Evolutionary conservation across 2,888 invertebrate genomes (phyloP), one percentile per base, ranked within the genome.

Genomic region (Eupithecia centaureata): DNA sequence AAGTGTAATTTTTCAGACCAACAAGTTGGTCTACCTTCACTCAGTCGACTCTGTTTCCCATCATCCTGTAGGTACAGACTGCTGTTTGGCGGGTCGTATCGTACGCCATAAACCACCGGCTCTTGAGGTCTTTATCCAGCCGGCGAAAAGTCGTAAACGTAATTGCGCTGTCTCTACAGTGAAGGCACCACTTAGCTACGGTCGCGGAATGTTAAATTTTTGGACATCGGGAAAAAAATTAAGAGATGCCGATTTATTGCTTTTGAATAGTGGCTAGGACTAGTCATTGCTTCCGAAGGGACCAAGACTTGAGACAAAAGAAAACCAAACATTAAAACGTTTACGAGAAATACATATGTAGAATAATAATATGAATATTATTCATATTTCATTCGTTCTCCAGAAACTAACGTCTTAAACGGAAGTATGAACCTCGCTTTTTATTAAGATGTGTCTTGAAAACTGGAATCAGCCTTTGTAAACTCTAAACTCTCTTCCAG

Each of bases 111-210:
- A 61, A 68, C 22, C 64, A 25, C 32, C 13, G 42, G 18, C 10
- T 27, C 15, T 15, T 5, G 52, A 28, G 28, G 27, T 32, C 33
- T 58, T 32, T 42, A 25, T 57, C 42, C 32, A n/a, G 22, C 13
- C 30, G 47, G 63, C 38, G 42, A 62, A 65, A 65, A 68, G 65
- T 71, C 58, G 63, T 71, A 73, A 74, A 60, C 57, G 30, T 65
- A 58, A 71, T 71, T 70, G 68, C 68, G 68, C 33, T 66, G 15
- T 25, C 68, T 64, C 65, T 63, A 22, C 47, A 12, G 22, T 10
- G 22, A 2, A 22, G 47, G 58, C 63, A 65, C 63, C 52, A 58
- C 61, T 71, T 74, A 61, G 72, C 65, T 57, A 65, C 69, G 65
- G 71, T 70, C 61, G 47, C 65, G 63, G 30, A 61, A 42, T n/a